Evolutionary conservation across 2,888 invertebrate genomes (phyloP).

Genomic region (Parnassius smintheus): DNA sequence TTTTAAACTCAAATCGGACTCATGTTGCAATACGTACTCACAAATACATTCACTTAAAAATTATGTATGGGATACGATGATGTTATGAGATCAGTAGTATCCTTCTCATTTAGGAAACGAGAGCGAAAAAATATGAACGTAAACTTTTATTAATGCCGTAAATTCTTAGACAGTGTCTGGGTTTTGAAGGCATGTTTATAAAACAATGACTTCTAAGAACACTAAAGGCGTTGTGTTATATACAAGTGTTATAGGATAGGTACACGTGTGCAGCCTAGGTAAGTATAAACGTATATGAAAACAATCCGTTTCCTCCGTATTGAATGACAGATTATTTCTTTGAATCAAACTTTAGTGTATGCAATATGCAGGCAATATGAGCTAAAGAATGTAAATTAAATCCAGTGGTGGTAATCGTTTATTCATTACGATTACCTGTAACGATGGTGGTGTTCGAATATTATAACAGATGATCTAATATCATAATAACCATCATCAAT

Average conservation of each 20-base stretch:
- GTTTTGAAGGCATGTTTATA: conserved; percentile 45
- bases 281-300: not conserved
- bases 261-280: not conserved
- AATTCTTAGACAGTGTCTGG: conserved; percentile 23
- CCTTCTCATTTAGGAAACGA: conserved; percentile 6
- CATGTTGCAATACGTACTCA: too few species aligned
- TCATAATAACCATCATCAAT: too few species aligned
- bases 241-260: conserved; percentile 2
- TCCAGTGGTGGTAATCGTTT: too few species aligned
- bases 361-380: too few species aligned
- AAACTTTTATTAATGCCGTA: conserved; percentile 19
- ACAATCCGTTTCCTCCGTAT: conserved; percentile 3
- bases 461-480: too few species aligned
- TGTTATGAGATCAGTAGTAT: not conserved
- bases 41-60: too few species aligned
- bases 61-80: too few species aligned
- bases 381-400: too few species aligned
- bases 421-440: too few species aligned
- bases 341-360: not conserved
- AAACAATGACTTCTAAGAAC: conserved; percentile 58
- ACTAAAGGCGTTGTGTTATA: conserved; percentile 5
- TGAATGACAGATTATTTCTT: conserved; percentile 10
- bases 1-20: too few species aligned
- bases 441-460: too few species aligned
- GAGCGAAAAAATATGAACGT: conserved; percentile 1